A percentile compares a stretch with the other conserved stretches of the same genome.
These are phyloP conservation scores for Autographa gamma DNA, from an alignment of 2,888 invertebrate genomes.

Conservation along the genomic window DNA sequence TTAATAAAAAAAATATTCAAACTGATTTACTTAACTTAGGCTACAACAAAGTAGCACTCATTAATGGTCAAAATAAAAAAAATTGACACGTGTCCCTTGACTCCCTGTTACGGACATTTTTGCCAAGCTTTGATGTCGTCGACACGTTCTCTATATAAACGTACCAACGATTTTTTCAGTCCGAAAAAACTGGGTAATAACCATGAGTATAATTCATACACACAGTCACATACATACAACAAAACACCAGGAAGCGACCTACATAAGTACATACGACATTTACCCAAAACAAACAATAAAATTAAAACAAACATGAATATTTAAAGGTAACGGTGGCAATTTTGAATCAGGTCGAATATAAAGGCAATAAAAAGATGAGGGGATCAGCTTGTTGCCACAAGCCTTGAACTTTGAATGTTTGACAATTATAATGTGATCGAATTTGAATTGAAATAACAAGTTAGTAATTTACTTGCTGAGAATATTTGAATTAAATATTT, in stretches of 20 bases:
- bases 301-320: constrained; percentile 37
- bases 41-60: too few relatives aligned
- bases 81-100: too few relatives aligned
- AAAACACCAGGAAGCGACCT: constrained; percentile 18
- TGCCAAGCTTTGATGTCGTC: too few relatives aligned
- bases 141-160: too few relatives aligned
- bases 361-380: constrained; percentile 13
- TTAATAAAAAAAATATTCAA: too few relatives aligned
- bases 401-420: not conserved
- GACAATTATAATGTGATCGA: not conserved
- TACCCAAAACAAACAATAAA: constrained; percentile 40
- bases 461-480: too few relatives aligned
- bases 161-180: too few relatives aligned
- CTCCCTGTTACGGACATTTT: too few relatives aligned
- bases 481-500: too few relatives aligned
- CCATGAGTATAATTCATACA: not conserved
- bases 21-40: too few relatives aligned
- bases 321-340: constrained; percentile 42
- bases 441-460: not conserved
- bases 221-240: constrained; percentile 16
- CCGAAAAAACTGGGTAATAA: not conserved
- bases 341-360: constrained; percentile 50
- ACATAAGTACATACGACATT: constrained; percentile 13
- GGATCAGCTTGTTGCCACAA: not conserved
- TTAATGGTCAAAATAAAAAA: too few relatives aligned